Percentiles rank a stretch among this genome's conserved stretches.
These are phyloP conservation scores for Valencia hispanica DNA, from an alignment of 2,797 vertebrate species.

Conservation along the genomic window DNA sequence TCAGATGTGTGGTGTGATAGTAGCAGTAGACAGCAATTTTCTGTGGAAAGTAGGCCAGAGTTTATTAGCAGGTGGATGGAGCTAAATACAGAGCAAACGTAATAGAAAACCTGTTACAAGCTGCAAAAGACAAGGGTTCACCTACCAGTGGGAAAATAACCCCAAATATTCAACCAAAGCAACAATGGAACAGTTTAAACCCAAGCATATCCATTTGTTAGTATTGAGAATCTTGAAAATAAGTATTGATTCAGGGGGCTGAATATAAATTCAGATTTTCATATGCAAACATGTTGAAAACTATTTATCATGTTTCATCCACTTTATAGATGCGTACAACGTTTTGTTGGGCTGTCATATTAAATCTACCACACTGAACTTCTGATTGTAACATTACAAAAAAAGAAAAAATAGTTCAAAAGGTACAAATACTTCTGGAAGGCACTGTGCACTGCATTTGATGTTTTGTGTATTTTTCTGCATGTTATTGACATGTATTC, in stretches of 20 bases:
- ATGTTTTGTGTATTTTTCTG: not conserved
- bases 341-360: not conserved
- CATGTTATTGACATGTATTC: conserved; percentile 4
- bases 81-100: not conserved
- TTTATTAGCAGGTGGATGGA: not conserved
- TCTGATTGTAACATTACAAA: not conserved
- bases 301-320: not conserved
- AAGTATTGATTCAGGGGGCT: not conserved
- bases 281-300: not conserved
- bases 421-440: not conserved
- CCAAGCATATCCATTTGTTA: not conserved
- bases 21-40: not conserved
- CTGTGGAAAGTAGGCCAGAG: not conserved
- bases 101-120: not conserved
- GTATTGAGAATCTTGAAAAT: not conserved
- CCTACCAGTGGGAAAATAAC: not conserved
- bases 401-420: not conserved
- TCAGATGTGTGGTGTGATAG: not conserved
- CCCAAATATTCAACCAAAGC: not conserved
- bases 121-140: not conserved
- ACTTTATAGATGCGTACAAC: not conserved
- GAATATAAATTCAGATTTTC: not conserved
- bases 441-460: not conserved
- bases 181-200: not conserved
- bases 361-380: not conserved